Evolutionary conservation across 2,113 vertebrate genomes (phyloP), one percentile per base, ranked within the genome.

Genomic region (Lota lota): DNA sequence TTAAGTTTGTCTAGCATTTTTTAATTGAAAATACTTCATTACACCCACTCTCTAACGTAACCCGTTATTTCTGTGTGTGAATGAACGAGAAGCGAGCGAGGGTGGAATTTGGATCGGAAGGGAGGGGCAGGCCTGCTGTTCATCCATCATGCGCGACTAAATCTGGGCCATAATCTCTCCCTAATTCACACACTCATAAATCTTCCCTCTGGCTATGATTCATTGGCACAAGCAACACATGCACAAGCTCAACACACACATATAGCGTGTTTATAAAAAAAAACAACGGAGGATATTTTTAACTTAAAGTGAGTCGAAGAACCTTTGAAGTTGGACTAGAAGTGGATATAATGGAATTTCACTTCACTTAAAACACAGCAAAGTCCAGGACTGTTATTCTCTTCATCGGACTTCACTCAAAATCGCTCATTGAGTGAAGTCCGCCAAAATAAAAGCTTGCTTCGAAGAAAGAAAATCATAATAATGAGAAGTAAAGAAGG

Each of bases 121-220:
- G 5, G 53, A 56, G 53, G 53, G 53, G 53, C 53, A 10, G 70
- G 73, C 77, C 77, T 79, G 79, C 67, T 5, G 0, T 64, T 18
- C 79, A 63, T 79, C 73, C 17, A 57, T 62, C 57, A 70, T 69
- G 78, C 75, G 53, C 64, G n/a, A 28, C 73, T 68, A 80, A 79
- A 77, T 80, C 78, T 84, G 74, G 70, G 67, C 61, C 65, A 83
- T 79, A 78, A 85, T 86, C 79, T 77, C 82, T 74, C 56, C 36
- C 66, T 85, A 53, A 83, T 83, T 83, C 79, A 80, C 79, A 83
- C 73, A 77, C 72, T 74, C 79, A 62, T 85, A 83, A 85, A 86
- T 86, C 77, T 80, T 58, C 33, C 69, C 63, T 68, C 16, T 33
- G 68, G 68, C 76, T 82, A 60, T 75, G 70, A 78, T 81, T 78